Base-by-base conservation (phyloP, 2,888 invertebrate species). In the Oligia latruncula region DNA sequence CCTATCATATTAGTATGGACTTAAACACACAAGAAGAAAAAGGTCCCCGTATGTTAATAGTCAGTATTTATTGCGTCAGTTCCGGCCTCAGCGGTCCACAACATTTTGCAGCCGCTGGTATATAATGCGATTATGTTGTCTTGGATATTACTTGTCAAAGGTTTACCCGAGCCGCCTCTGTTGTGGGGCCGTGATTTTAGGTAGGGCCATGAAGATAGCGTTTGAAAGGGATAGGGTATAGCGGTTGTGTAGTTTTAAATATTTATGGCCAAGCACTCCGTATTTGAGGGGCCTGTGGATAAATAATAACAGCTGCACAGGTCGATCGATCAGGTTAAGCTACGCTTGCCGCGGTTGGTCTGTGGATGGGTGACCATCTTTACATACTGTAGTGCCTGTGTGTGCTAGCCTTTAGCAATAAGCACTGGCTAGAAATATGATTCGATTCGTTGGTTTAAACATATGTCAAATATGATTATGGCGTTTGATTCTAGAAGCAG, bases 101-200 rank as follows among this genome's bases (percentile, higher is more conserved):
- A 84, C 66, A 80, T 84, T 86, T 86, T 68, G 60, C 80, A 84
- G 74, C 83, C 79, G 78, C 82, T 83, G 78, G 85, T 84, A 87
- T 77, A 85, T 89, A 89, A 90, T 89, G 85, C 89, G 89, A 91
- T 91, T 91, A 92, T 87, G 86, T 87, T 87, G 90, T 90, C 90
- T 86, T 88, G 86, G 85, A 89, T 90, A 89, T 91, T 89, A 89
- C 92, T 91, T 90, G 89, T 91, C 92, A 91, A 88, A 92, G 89
- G 87, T 92, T 89, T 87, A 88, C 86, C 81, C 87, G 75, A 76
- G 80, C 85, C 72, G 84, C 83, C 80, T 89, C 80, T 84, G 85
- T 85, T 90, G 83, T 68, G 62, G 70, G 64, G 29, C 65, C 40
- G n/a, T 73, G 79, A 83, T 75, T 86, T 66, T 46, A 23, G 8